Percentiles rank a stretch among this genome's conserved stretches.
phyloP scores from a whole-genome alignment of 2,797 vertebrate genomes.

The Syndactyla subalaris region DNA sequence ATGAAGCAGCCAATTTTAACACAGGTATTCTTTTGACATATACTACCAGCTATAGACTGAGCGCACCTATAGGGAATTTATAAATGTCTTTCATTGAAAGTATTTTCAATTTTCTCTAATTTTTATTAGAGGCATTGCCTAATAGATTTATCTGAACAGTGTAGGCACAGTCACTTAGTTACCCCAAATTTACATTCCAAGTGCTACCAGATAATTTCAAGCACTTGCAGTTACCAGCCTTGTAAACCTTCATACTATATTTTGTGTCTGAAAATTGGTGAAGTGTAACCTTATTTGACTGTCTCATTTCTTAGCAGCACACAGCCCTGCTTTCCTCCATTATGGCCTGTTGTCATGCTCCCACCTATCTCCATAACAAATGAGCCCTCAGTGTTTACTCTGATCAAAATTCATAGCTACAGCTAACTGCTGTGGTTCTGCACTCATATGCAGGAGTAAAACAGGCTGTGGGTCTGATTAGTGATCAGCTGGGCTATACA shows the following conservation, averaged over 20 bases:
- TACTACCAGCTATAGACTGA: neutral
- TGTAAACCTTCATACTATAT: neutral
- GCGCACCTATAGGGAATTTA: neutral
- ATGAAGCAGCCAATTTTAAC: neutral
- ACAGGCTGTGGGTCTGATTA: neutral
- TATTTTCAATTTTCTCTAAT: neutral
- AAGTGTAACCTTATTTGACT: slow-evolving; percentile 22
- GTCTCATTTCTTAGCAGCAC: slow-evolving; percentile 19
- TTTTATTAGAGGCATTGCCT: neutral
- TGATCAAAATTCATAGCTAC: slow-evolving; percentile 63
- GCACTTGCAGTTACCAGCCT: neutral
- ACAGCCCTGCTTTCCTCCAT: neutral
- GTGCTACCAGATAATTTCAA: neutral
- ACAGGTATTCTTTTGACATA: neutral
- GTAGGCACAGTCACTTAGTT: neutral
- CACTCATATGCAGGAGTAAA: neutral
- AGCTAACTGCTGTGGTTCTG: neutral
- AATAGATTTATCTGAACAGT: slow-evolving; percentile 4
- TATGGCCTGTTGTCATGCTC: neutral
- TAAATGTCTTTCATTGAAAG: neutral
- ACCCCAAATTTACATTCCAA: neutral
- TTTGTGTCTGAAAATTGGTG: slow-evolving; percentile 24
- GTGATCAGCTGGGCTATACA: neutral
- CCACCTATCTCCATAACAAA: slow-evolving; percentile 41
- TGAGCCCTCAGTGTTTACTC: slow-evolving; percentile 20